phyloP scores from a whole-genome alignment of 2,888 invertebrate genomes.

The Cryptophagus acutangulus region DNA sequence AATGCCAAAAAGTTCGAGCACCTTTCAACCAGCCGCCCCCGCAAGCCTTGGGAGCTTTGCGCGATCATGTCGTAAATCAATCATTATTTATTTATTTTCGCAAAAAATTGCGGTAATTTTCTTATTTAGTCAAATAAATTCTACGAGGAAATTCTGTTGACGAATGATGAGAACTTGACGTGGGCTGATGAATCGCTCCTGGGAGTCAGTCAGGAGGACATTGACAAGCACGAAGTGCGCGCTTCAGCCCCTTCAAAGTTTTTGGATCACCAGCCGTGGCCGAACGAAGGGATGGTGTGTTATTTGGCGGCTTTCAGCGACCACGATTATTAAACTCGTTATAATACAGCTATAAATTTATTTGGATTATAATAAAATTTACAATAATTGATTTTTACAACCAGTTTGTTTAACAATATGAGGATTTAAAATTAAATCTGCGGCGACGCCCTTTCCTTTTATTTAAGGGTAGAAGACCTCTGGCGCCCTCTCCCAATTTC shows the following conservation, averaged over 20 bases:
- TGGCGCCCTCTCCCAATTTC: no score
- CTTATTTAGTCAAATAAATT: no score
- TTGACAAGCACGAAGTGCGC: slow-evolving; percentile 17
- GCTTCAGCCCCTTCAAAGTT: slow-evolving; percentile 28
- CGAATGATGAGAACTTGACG: slow-evolving; percentile 30
- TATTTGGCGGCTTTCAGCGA: slow-evolving; percentile 34
- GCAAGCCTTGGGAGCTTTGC: slow-evolving; percentile 38
- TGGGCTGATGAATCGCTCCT: slow-evolving; percentile 19
- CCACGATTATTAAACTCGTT: no score
- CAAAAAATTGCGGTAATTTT: no score
- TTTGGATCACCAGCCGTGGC: slow-evolving; percentile 27
- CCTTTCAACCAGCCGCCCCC: slow-evolving; percentile 44
- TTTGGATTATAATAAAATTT: no score
- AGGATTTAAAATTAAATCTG: no score
- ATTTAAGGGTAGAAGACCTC: no score
- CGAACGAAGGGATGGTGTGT: slow-evolving; percentile 30
- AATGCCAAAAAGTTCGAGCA: slow-evolving; percentile 43
- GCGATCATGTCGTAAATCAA: slow-evolving; percentile 33
- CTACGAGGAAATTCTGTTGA: slow-evolving; percentile 30
- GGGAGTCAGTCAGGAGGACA: slow-evolving; percentile 4
- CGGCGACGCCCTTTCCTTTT: no score
- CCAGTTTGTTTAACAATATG: no score
- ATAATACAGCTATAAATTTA: no score
- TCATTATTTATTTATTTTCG: no score
- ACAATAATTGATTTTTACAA: no score